Percentiles rank a stretch among this genome's conserved stretches.
phyloP scores from a whole-genome alignment of 1,140 invertebrate genomes.

The Drosophila neocordata region DNA sequence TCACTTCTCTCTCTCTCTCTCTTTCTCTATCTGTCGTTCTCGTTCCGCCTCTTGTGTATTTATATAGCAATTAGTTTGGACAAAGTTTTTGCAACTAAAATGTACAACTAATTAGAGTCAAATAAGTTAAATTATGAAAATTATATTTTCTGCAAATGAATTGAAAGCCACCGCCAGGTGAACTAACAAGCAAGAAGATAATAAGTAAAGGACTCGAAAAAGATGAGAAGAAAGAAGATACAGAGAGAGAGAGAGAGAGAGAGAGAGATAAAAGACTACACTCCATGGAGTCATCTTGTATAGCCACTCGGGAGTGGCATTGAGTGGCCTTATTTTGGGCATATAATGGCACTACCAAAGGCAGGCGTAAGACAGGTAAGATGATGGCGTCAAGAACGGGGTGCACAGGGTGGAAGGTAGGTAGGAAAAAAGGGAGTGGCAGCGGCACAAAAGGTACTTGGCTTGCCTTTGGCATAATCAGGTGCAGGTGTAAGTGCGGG shows the following conservation, averaged over 20 bases:
- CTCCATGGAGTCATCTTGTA: conserved; percentile 25
- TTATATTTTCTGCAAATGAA: conserved; percentile 58
- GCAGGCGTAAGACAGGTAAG: neutral
- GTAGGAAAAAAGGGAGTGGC: conserved; percentile 20
- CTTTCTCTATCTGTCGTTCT: neutral
- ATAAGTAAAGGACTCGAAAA: no score
- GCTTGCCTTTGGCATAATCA: conserved; percentile 61
- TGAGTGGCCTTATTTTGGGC: conserved; percentile 60
- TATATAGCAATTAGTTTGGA: conserved; percentile 18
- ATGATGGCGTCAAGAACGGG: conserved; percentile 6
- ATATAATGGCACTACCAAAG: conserved; percentile 44
- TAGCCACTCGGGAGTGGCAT: conserved; percentile 53
- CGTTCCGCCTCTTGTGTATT: conserved; percentile 14
- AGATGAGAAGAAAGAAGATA: neutral
- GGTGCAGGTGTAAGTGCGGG: conserved; percentile 38
- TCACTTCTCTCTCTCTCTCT: neutral
- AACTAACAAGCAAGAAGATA: conserved; percentile 13
- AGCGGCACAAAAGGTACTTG: conserved; percentile 72
- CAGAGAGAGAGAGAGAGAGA: neutral
- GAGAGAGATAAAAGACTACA: neutral
- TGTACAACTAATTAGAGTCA: conserved; percentile 66
- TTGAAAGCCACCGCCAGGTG: conserved; percentile 23
- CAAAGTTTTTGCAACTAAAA: conserved; percentile 35
- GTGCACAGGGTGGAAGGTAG: neutral
- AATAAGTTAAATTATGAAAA: conserved; percentile 69